phyloP scores from a whole-genome alignment of 2,797 vertebrate species.

The Anguilla pacifica region DNA sequence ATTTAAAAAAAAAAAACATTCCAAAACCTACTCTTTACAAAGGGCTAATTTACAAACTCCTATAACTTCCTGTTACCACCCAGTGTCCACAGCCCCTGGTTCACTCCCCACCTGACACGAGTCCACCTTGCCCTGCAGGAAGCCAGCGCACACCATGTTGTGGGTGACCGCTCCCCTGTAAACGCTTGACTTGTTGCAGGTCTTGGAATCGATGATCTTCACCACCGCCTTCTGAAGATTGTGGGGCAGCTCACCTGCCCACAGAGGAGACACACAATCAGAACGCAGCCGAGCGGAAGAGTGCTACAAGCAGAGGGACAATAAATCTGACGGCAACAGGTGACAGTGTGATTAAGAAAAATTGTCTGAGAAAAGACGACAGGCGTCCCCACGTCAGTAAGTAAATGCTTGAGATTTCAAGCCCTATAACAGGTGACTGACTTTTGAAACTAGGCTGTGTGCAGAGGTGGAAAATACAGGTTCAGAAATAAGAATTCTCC shows the following conservation, averaged over 20 bases:
- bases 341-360: too few species aligned
- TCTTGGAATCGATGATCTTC: conserved; percentile 85
- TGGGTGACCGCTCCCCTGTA: conserved; percentile 86
- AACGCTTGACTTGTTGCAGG: conserved; percentile 80
- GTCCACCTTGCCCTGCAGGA: conserved; percentile 88
- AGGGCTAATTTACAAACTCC: too few species aligned
- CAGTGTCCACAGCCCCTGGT: conserved; percentile 21
- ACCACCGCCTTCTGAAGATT: conserved; percentile 86
- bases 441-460: neutral
- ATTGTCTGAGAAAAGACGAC: neutral
- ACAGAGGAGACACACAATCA: conserved; percentile 26
- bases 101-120: conserved; percentile 85
- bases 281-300: neutral
- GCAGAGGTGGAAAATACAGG: neutral
- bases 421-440: neutral
- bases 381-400: neutral
- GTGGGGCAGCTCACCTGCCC: conserved; percentile 74
- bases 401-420: neutral
- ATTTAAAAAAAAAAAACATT: too few species aligned
- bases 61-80: neutral
- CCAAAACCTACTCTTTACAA: too few species aligned
- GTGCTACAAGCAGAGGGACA: neutral
- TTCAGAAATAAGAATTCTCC: neutral
- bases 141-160: conserved; percentile 94
- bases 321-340: too few species aligned